A percentile compares a stretch with the other conserved stretches of the same genome.
Evolutionary conservation across 64 coral and sea anemone genomes (phyloP).

Genomic region (Actinia equina): DNA sequence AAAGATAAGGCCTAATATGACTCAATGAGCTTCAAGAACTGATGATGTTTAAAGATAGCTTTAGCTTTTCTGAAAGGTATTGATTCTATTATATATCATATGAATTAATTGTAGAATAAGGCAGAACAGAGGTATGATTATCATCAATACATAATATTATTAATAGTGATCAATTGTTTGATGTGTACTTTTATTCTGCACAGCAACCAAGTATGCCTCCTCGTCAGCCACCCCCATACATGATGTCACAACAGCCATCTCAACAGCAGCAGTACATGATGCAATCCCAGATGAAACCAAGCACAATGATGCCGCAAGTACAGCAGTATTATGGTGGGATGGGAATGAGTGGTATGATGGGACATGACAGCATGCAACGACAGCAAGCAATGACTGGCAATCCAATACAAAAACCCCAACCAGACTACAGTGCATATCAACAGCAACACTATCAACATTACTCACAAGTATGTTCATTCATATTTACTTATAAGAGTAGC

Average conservation of each 20-base stretch:
- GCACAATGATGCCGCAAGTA: slow-evolving; percentile 13
- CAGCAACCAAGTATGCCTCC: slow-evolving; percentile 29
- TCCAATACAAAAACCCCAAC: slow-evolving; percentile 39
- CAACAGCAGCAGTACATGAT: slow-evolving; percentile 54
- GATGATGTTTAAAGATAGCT: too few relatives aligned
- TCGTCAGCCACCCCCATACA: slow-evolving; percentile 50
- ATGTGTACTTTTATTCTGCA: neutral
- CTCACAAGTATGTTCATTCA: slow-evolving; percentile 46
- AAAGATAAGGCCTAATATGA: too few relatives aligned
- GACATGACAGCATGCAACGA: slow-evolving; percentile 32
- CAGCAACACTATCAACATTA: slow-evolving; percentile 62
- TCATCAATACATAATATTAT: too few relatives aligned
- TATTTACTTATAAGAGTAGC: neutral
- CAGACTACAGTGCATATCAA: slow-evolving; percentile 61
- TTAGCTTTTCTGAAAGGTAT: too few relatives aligned
- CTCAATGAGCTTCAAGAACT: too few relatives aligned
- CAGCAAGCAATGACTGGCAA: slow-evolving; percentile 47
- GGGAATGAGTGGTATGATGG: slow-evolving; percentile 44
- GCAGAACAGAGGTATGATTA: too few relatives aligned
- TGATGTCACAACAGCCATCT: slow-evolving; percentile 40
- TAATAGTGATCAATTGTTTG: too few relatives aligned
- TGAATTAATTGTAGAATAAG: too few relatives aligned
- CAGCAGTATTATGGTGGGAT: slow-evolving; percentile 75
- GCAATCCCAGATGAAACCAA: slow-evolving; percentile 58
- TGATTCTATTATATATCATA: too few relatives aligned